Base-by-base conservation (phyloP, 2,888 invertebrate species). In the Cataglyphis altisquamis region DNA sequence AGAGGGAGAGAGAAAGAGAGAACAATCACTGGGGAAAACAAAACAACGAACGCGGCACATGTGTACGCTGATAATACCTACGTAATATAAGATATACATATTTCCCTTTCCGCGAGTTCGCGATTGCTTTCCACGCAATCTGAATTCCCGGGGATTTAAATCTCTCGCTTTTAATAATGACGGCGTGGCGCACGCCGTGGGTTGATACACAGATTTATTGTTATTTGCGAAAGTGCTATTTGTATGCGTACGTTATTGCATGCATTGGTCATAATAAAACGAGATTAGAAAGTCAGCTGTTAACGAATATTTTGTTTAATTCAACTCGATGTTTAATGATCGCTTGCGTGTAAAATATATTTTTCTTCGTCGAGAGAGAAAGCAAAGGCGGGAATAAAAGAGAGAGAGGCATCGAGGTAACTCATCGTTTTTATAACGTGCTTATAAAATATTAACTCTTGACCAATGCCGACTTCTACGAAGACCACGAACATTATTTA, bases 71-170 rank as follows among this genome's bases (percentile, higher is more conserved):
- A 78, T 78, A 78, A 62, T 68, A 70, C 55, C 18, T 48, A 64
- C 45, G 60, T 60, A 78, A 70, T 60, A 41, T 18, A 48, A 3
- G 78, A 70, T 25, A 78, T 78, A 48, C 5, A 48, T 48, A 78
- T 78, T 48, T 62, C 60, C 15, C 45, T 70, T 78, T 78, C 78
- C 70, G 60, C 45, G 70, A 78, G 60, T 70, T 36, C 45, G 12
- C 60, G 21, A 78, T 78, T 70, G 25, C 78, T 45, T 66, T 70
- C 70, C 39, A n/a, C 12, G 60, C 60, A 60, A 12, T 60, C 32
- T 21, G 45, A 18, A 36, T 70, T 70, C 45, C 36, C 3, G 60
- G 32, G 41, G 41, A 68, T 57, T 68, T 29, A 57, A 67, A 41
- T 41, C 39, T 15, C 41, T 45, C 45, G 6, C 32, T 64, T 29